Percentiles rank a stretch among this genome's conserved stretches.
Evolutionary conservation across 2,797 vertebrate genomes (phyloP).

Genomic region (Aplochiton taeniatus): DNA sequence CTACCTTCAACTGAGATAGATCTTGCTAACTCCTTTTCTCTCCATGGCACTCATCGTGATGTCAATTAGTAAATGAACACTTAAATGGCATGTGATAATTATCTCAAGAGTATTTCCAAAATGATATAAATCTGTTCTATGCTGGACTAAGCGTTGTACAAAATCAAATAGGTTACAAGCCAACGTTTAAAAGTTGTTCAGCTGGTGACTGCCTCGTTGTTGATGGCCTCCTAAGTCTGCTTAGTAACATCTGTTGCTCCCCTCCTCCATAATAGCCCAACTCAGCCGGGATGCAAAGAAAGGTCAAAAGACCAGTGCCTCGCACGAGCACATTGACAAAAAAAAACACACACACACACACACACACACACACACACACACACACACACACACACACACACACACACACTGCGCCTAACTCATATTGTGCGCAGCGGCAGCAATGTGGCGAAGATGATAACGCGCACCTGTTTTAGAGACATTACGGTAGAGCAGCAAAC

Average conservation of each 20-base stretch:
- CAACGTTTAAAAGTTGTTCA: constrained; percentile 23
- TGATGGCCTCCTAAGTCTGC: constrained; percentile 49
- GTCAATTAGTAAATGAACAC: constrained; percentile 75
- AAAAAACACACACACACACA: constrained; percentile 28
- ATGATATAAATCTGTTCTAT: neutral
- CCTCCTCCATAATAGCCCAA: constrained; percentile 72
- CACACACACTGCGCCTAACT: constrained; percentile 57
- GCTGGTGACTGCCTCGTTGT: constrained; percentile 41
- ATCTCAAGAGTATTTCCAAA: no score
- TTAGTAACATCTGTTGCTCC: constrained; percentile 76
- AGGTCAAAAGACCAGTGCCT: constrained; percentile 77
- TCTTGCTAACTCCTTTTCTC: constrained; percentile 21
- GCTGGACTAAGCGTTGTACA: neutral
- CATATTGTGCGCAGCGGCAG: constrained; percentile 62
- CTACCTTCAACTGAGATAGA: constrained; percentile 64
- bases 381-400: constrained; percentile 24
- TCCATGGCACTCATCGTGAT: constrained; percentile 69
- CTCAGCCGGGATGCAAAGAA: constrained; percentile 72
- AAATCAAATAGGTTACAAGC: neutral
- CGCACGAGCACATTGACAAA: constrained; percentile 48
- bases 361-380: constrained; percentile 13
- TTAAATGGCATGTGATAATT: neutral
- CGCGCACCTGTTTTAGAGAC: constrained; percentile 80
- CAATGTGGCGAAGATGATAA: constrained; percentile 59
- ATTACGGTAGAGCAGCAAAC: constrained; percentile 81